Evolutionary conservation across 2,888 invertebrate species (phyloP).

Genomic region (Linnaemya vulpina): DNA sequence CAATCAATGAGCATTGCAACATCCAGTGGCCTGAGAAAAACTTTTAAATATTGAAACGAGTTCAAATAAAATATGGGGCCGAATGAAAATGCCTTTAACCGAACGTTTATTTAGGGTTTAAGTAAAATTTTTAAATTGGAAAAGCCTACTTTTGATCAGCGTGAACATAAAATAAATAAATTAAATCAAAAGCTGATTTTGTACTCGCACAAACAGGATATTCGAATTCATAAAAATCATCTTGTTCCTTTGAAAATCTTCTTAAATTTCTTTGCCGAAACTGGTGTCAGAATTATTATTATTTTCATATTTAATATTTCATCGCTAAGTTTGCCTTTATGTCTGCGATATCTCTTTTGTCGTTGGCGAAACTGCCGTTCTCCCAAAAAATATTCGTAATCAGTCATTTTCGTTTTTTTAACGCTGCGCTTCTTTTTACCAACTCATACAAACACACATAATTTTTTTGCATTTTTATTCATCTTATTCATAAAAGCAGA

Average conservation of each 20-base stretch:
- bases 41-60: too few species aligned
- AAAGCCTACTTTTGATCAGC: too few species aligned
- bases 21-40: too few species aligned
- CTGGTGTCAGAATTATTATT: conserved; percentile 24
- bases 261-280: neutral
- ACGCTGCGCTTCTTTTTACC: neutral
- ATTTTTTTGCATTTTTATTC: neutral
- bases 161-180: too few species aligned
- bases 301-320: conserved; percentile 33
- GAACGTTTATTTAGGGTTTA: too few species aligned
- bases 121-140: too few species aligned
- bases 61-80: too few species aligned
- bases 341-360: conserved; percentile 38
- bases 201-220: too few species aligned
- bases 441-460: neutral
- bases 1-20: too few species aligned
- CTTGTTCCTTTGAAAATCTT: neutral
- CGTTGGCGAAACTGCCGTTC: conserved; percentile 7
- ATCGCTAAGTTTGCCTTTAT: conserved; percentile 17
- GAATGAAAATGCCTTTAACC: too few species aligned
- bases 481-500: conserved; percentile 39
- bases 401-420: conserved; percentile 5
- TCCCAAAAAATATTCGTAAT: conserved; percentile 3
- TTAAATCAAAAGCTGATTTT: too few species aligned
- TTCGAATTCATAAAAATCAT: neutral